phyloP scores from a whole-genome alignment of 2,888 invertebrate species.

The Machimus atricapillus region DNA sequence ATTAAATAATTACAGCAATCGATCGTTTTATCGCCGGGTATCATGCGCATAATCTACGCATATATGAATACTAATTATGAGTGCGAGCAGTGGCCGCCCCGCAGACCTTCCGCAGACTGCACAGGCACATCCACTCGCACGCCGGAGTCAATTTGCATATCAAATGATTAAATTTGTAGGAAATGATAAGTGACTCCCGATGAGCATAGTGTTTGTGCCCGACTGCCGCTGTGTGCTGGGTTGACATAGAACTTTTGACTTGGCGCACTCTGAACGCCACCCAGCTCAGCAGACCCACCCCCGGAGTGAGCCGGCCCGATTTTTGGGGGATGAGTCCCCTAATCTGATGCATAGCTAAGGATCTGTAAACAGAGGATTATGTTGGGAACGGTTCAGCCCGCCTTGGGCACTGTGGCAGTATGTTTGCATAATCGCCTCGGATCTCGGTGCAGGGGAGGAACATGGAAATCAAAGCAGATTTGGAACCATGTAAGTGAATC shows the following conservation, averaged over 20 bases:
- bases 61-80: conserved; percentile 43
- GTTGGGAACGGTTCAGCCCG: not conserved
- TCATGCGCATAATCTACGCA: conserved; percentile 42
- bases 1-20: conserved; percentile 45
- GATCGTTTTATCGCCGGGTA: conserved; percentile 41
- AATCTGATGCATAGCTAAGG: conserved; percentile 42
- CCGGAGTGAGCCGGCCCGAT: not conserved
- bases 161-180: conserved; percentile 43
- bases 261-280: not conserved
- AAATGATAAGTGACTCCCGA: conserved; percentile 41
- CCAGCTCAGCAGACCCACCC: not conserved
- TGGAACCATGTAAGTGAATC: conserved; percentile 1
- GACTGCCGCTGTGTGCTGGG: not conserved
- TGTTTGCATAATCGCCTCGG: not conserved
- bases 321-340: conserved; percentile 30
- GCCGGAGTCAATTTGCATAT: conserved; percentile 41
- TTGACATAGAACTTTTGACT: not conserved
- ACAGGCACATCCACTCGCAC: not conserved
- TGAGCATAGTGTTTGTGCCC: not conserved
- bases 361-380: conserved; percentile 41
- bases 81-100: conserved; percentile 12
- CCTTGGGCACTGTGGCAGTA: conserved; percentile 1
- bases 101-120: not conserved
- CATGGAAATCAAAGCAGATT: not conserved
- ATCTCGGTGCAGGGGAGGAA: not conserved